A percentile compares a stretch with the other conserved stretches of the same genome.
These are phyloP conservation scores for Magallana angulata DNA, from an alignment of 1,140 invertebrate genomes.

Conservation along the genomic window DNA sequence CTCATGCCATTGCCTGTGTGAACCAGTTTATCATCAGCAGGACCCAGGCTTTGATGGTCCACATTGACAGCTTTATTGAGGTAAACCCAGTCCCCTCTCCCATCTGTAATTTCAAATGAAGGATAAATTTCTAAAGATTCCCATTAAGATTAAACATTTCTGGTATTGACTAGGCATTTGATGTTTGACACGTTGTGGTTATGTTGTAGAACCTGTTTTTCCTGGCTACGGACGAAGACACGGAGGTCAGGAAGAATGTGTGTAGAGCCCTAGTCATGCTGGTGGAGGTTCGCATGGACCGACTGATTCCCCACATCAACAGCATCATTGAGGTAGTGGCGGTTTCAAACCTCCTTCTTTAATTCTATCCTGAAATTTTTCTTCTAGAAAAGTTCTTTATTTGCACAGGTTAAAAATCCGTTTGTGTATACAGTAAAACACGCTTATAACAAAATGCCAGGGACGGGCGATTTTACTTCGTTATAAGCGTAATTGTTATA, in stretches of 20 bases:
- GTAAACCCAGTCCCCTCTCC: constrained; percentile 78
- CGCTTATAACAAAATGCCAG: no score
- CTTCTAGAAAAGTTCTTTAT: no score
- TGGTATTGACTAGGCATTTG: no score
- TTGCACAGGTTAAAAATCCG: no score
- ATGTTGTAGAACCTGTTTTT: constrained; percentile 83
- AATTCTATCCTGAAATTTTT: no score
- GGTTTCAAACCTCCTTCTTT: neutral
- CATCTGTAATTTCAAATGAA: no score
- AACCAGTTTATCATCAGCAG: constrained; percentile 98
- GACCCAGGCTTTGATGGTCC: constrained; percentile 94
- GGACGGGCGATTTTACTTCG: no score
- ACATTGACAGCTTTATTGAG: constrained; percentile 96
- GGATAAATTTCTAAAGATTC: no score
- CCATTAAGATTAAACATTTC: no score
- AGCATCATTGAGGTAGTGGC: constrained; percentile 92
- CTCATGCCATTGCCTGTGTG: constrained; percentile 97
- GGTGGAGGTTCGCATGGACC: constrained; percentile 96
- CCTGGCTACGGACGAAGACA: constrained; percentile 84
- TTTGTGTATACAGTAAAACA: neutral
- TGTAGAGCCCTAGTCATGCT: constrained; percentile 98
- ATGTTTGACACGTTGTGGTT: neutral
- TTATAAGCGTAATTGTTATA: no score
- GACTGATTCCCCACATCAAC: constrained; percentile 96
- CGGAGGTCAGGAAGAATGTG: constrained; percentile 88